Evolutionary conservation across 2,113 vertebrate genomes (phyloP).

Genomic region (Chloroceryle aenea): DNA sequence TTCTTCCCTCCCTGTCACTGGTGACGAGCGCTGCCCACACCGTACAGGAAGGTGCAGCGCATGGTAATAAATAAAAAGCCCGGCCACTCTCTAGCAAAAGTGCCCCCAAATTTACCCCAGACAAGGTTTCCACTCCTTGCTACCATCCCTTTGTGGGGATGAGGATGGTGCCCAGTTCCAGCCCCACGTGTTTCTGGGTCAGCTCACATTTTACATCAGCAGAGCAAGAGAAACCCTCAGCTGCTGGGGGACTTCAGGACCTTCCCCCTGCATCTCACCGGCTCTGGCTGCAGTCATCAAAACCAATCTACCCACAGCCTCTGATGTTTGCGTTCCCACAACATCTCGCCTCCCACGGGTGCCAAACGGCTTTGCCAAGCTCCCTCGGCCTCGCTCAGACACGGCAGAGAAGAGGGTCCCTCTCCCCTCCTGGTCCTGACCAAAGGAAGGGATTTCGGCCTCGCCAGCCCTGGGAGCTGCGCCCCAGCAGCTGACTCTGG

Average conservation of each 20-base stretch:
- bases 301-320: not conserved
- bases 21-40: not conserved
- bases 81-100: accelerated
- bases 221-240: not conserved
- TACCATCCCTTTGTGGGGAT: not conserved
- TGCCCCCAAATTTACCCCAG: accelerated
- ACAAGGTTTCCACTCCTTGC: accelerated
- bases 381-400: not conserved
- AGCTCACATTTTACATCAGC: not conserved
- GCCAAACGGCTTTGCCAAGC: not conserved
- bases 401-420: not conserved
- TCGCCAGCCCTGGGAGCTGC: not conserved
- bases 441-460: accelerated
- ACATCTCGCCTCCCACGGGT: not conserved
- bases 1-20: not conserved
- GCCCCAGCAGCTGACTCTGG: accelerated
- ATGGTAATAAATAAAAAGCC: not conserved
- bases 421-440: not conserved
- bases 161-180: accelerated
- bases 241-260: accelerated
- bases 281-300: accelerated
- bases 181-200: accelerated
- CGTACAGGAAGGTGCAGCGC: accelerated
- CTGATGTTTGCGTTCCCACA: not conserved
- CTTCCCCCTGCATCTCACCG: not conserved